A percentile compares a stretch with the other conserved stretches of the same genome.
Evolutionary conservation across 37 sponge, comb jelly and placozoan genomes (phyloP).

Genomic region (Aplysina aerophoba): DNA sequence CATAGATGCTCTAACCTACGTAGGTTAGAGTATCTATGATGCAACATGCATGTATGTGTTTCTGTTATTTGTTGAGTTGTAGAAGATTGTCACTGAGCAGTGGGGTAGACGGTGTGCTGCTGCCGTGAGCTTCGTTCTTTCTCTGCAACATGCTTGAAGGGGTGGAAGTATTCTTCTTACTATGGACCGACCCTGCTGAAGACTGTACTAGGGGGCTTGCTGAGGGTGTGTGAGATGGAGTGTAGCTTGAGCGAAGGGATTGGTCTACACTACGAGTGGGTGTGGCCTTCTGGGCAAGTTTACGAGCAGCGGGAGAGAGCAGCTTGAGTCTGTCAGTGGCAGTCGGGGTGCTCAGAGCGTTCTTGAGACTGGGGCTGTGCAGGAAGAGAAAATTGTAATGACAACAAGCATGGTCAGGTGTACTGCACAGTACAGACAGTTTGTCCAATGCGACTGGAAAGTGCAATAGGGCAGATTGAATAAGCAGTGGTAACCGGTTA

Average conservation of each 20-base stretch:
- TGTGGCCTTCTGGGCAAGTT: constrained; percentile 54
- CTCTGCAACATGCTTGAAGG: not conserved
- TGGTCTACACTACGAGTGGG: constrained; percentile 42
- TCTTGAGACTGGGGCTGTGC: constrained; percentile 9
- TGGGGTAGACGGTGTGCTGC: not conserved
- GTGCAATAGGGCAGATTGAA: too few species aligned
- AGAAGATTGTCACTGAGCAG: constrained; percentile 32
- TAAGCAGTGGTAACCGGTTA: too few species aligned
- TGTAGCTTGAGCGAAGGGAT: constrained; percentile 70
- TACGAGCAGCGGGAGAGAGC: constrained; percentile 88
- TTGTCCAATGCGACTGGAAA: too few species aligned
- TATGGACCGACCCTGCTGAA: not conserved
- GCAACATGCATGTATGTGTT: too few species aligned
- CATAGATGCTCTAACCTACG: too few species aligned
- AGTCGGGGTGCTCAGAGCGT: constrained; percentile 43
- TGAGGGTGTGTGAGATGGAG: constrained; percentile 40
- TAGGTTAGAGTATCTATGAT: too few species aligned
- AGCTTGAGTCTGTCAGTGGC: constrained; percentile 58
- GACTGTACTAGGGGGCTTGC: not conserved
- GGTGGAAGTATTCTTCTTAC: not conserved
- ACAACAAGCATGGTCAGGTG: not conserved
- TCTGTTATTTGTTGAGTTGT: not conserved
- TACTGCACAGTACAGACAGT: too few species aligned
- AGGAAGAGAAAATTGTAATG: not conserved
- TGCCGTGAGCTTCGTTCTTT: not conserved